Base-by-base conservation (phyloP, 2,888 invertebrate species). In the Caenorhabditis drosophilae region DNA sequence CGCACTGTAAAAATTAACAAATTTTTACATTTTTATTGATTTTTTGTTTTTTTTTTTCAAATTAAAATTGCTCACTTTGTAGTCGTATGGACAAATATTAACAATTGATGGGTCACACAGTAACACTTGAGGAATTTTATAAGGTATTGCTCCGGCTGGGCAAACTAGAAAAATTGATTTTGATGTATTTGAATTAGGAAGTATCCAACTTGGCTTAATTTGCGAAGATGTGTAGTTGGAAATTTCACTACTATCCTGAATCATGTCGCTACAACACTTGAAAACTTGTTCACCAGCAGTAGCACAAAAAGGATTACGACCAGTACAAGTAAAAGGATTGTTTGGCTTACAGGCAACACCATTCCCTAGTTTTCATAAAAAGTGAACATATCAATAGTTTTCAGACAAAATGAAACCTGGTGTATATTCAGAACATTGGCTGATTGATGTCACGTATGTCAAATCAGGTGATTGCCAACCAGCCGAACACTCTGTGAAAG, bases 381-480 rank as follows among this genome's bases (percentile, higher is more conserved):
- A 35, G 2, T 38, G 38, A 22, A 15, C 22, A 11, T 20, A 3
- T 38, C 1, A 31, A 31, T 20, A 7, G 23, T 20, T 20, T 25
- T 26, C 27, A 22, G 34, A 35, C 36, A 48, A 12, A 40, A 15
- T 15, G n/a, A 46, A n/a, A 60, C 75, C 76, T 40, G 68, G 45
- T 16, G 66, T 64, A 35, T 73, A 76, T 34, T 71, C 73, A 0
- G 61, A 45, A 42, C 77, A 77, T 31, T 70, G 67, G 18, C 56
- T 54, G 26, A 77, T 67, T 0, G 73, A 68, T 7, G 76, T 73
- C 11, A 77, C 76, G 23, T 73, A 76, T 0, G 77, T 70, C 40
- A 77, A 51, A 25, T 75, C 76, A n/a, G 69, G 63, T 7, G 73
- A 72, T 31, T 77, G 77, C 77, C 77, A 77, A 15, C 70, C 71